Conservation (phyloP, 2,888 invertebrate genomes). For the Agrenia bidenticulata region DNA sequence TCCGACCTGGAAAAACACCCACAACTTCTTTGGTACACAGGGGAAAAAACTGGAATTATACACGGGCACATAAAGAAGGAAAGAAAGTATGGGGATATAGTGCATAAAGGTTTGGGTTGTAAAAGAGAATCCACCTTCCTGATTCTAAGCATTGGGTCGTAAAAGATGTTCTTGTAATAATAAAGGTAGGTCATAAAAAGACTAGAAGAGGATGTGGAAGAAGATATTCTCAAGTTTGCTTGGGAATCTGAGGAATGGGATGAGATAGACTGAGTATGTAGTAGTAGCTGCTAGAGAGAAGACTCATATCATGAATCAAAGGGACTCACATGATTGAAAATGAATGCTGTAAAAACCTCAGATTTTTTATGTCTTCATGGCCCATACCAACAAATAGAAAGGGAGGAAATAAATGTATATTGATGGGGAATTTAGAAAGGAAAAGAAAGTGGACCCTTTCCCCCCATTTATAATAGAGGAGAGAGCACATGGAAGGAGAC, state of each 20-base stretch:
- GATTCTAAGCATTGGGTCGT: constrained; percentile 18
- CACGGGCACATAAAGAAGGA: background rate
- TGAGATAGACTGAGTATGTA: background rate
- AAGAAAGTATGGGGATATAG: background rate
- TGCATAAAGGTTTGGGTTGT: background rate
- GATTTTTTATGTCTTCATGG: constrained; percentile 17
- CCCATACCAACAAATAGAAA: background rate
- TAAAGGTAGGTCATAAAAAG: constrained; percentile 23
- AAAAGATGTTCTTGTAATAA: constrained; percentile 25
- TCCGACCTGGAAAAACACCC: constrained; percentile 57
- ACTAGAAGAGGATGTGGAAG: background rate
- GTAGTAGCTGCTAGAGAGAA: background rate
- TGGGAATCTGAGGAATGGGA: constrained; percentile 19
- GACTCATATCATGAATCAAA: constrained; percentile 22
- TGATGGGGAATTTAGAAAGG: no score
- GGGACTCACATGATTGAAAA: constrained; percentile 23
- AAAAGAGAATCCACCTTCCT: constrained; percentile 5
- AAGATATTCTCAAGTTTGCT: constrained; percentile 5
- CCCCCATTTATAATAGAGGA: background rate
- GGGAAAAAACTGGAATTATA: background rate
- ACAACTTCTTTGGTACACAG: no score
- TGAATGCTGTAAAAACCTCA: constrained; percentile 25
- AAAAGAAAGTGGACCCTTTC: no score
- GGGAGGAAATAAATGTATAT: no score
- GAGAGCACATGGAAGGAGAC: background rate